A percentile compares a stretch with the other conserved stretches of the same genome.
phyloP scores from a whole-genome alignment of 2,113 vertebrate species.

The Anarrhichthys ocellatus region DNA sequence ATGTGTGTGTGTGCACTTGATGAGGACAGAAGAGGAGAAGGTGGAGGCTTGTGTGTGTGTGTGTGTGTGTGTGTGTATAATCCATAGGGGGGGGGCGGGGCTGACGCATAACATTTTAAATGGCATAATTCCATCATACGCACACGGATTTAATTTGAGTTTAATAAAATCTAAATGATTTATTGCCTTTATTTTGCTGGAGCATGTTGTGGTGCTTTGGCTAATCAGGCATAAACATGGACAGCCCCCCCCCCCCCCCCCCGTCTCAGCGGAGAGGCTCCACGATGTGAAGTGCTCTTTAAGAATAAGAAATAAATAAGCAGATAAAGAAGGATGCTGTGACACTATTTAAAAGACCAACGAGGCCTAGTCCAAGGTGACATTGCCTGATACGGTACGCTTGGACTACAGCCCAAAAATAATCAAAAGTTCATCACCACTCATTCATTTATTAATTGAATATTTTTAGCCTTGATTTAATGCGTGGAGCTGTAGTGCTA shows the following conservation, averaged over 20 bases:
- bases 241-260: conserved; percentile 18
- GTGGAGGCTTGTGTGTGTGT: conserved; percentile 21
- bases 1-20: conserved; percentile 24
- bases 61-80: not conserved
- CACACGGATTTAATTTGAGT: conserved; percentile 74
- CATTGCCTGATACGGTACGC: conserved; percentile 84
- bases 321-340: conserved; percentile 76
- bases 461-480: conserved; percentile 84
- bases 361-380: conserved; percentile 85
- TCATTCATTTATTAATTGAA: conserved; percentile 88
- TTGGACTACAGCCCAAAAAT: conserved; percentile 84
- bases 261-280: conserved; percentile 50
- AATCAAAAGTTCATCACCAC: conserved; percentile 87
- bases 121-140: conserved; percentile 73
- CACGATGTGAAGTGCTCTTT: conserved; percentile 71
- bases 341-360: conserved; percentile 82
- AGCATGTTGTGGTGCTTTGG: conserved; percentile 69
- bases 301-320: conserved; percentile 76
- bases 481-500: conserved; percentile 77
- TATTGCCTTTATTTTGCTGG: conserved; percentile 70
- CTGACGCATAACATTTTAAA: conserved; percentile 72
- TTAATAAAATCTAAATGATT: conserved; percentile 83
- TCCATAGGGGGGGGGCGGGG: conserved; percentile 32
- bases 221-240: conserved; percentile 81
- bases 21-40: conserved; percentile 30